Percentiles rank a stretch among this genome's conserved stretches.
Evolutionary conservation across 23 tunicate genomes (phyloP).

Genomic region (Ascidia mentula): DNA sequence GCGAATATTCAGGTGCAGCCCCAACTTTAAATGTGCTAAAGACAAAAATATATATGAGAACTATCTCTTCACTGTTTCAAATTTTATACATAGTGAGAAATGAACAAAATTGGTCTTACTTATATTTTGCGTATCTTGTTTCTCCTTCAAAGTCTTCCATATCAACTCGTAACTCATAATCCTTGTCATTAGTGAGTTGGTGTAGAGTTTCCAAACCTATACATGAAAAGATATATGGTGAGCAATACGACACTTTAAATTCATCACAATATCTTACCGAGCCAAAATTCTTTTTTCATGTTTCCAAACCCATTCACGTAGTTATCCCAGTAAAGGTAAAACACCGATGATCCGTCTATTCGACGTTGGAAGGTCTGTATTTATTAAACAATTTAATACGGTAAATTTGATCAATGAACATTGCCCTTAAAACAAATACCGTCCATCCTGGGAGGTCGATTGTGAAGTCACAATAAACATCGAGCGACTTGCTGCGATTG

Average conservation of each 20-base stretch:
- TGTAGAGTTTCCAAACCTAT: slow-evolving; percentile 32
- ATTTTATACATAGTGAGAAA: no score
- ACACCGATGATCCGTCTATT: background rate
- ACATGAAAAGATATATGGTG: no score
- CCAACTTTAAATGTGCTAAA: background rate
- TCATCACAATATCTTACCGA: background rate
- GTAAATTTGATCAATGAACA: background rate
- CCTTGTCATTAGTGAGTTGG: background rate
- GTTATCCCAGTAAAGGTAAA: background rate
- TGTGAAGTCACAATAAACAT: background rate
- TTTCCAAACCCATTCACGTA: background rate
- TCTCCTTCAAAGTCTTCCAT: slow-evolving; percentile 21
- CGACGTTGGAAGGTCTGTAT: background rate
- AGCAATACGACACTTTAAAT: background rate
- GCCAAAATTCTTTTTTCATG: background rate
- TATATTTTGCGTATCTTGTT: slow-evolving; percentile 6
- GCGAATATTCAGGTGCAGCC: background rate
- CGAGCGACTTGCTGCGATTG: background rate
- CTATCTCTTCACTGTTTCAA: background rate
- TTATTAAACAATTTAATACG: background rate
- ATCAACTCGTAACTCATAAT: slow-evolving; percentile 22
- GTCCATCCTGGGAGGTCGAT: background rate
- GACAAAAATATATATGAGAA: background rate
- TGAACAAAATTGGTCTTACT: no score
- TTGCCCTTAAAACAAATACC: background rate